These are phyloP conservation scores for Fringilla coelebs DNA, from an alignment of 2,797 vertebrate species.

Conservation along the genomic window DNA sequence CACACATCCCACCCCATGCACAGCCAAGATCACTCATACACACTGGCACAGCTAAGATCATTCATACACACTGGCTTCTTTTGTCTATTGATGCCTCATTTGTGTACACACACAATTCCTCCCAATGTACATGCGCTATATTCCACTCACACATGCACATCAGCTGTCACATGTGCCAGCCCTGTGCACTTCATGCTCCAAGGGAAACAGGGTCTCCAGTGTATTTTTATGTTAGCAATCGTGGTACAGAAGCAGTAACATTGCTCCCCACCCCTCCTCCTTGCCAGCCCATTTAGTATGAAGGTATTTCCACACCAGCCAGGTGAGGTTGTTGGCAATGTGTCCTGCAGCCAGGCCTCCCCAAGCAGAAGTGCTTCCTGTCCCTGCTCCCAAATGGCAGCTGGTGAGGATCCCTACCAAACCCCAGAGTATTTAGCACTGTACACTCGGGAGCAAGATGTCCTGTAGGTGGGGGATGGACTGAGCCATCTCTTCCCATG, in stretches of 20 bases:
- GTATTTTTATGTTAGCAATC: not conserved
- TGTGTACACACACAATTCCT: not conserved
- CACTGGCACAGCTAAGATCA: not conserved
- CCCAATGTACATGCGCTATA: not conserved
- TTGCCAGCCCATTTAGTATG: not conserved
- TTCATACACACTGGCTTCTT: not conserved
- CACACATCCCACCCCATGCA: not conserved
- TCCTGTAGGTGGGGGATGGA: fast-evolving
- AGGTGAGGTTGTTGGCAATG: not conserved
- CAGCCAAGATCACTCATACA: not conserved
- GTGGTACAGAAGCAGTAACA: not conserved
- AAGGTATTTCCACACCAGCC: not conserved
- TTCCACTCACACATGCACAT: not conserved
- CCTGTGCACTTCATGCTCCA: not conserved
- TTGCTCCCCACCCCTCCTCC: not conserved
- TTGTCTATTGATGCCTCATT: not conserved
- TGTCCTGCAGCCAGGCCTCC: not conserved
- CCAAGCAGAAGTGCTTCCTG: not conserved
- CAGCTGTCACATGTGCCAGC: not conserved
- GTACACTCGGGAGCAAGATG: not conserved
- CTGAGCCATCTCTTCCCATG: not conserved
- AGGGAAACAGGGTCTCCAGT: not conserved
- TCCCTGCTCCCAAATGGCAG: not conserved
- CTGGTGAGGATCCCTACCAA: not conserved
- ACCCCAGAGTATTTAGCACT: not conserved